Evolutionary conservation across 2,797 vertebrate species (phyloP), one percentile per base, ranked within the genome.

Genomic region (Rhabdophis nuchalis): DNA sequence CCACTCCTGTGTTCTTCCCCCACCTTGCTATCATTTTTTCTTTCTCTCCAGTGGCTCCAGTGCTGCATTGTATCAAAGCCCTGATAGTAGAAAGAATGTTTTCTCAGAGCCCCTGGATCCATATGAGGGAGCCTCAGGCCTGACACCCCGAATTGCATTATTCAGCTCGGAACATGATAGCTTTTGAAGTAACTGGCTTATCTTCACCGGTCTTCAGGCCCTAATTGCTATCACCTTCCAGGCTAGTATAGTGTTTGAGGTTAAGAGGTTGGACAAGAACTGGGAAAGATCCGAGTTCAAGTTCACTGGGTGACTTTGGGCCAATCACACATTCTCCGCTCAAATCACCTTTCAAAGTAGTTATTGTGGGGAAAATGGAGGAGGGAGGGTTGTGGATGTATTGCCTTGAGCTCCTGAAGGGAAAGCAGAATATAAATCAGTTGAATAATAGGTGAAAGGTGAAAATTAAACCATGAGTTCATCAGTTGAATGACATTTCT

Each of bases 401-500:
- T 36, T 46, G 20, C 23, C 41, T 25, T 82, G 36, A 46, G 20
- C 36, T 82, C 36, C 36, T 25, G 20, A 82, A 12, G 77, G 23
- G 4, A 82, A 82, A 82, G 77, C 20, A 25, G 72, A 41, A 46
- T 82, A 82, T 46, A 82, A 46, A 46, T 82, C 77, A 82, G 10
- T 82, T 46, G 23, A 82, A 46, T 23, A 46, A 82, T 82, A 25
- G 5, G 46, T 46, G 77, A 82, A 82, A 82, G 9, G 41, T 82
- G 23, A 46, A 82, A 25, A 82, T 25, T 11, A 25, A 82, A 46
- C 41, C 53, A 36, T 86, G 91, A 72, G 90, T 91, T 93, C 89
- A 93, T 93, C 93, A 88, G 93, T 95, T 95, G 89, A 93, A 93
- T 86, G 89, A 91, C 93, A 94, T 95, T 96, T 93, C 90, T 93